Percentiles rank a stretch among this genome's conserved stretches.
Conservation (phyloP, 2,113 vertebrate species). For the Pionites leucogaster region DNA sequence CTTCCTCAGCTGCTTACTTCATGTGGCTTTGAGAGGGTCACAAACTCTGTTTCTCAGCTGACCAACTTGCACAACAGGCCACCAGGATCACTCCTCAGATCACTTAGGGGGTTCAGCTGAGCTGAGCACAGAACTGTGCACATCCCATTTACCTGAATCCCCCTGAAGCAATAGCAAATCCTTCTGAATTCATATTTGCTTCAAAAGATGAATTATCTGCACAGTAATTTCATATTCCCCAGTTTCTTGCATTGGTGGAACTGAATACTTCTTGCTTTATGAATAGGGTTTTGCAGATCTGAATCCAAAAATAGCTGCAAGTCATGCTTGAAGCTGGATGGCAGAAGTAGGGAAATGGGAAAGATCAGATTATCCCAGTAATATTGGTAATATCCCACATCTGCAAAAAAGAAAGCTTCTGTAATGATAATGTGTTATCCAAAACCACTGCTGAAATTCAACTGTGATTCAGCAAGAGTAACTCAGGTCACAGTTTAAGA, state of each 20-base stretch:
- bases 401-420: not conserved
- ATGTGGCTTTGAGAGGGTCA: not conserved
- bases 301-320: not conserved
- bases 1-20: not conserved
- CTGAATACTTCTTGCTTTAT: not conserved
- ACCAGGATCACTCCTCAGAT: not conserved
- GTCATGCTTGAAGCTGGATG: not conserved
- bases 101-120: not conserved
- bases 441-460: slow-evolving; percentile 19
- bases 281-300: not conserved
- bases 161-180: not conserved
- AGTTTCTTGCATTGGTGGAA: not conserved
- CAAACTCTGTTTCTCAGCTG: not conserved
- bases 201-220: not conserved
- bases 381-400: not conserved
- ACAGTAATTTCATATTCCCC: not conserved
- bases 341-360: not conserved
- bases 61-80: not conserved
- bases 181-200: not conserved
- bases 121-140: not conserved
- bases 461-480: not conserved
- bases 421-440: not conserved
- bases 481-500: slow-evolving; percentile 61
- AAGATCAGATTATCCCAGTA: not conserved
- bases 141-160: not conserved